phyloP scores from a whole-genome alignment of 2,797 vertebrate genomes.

The Anas acuta region DNA sequence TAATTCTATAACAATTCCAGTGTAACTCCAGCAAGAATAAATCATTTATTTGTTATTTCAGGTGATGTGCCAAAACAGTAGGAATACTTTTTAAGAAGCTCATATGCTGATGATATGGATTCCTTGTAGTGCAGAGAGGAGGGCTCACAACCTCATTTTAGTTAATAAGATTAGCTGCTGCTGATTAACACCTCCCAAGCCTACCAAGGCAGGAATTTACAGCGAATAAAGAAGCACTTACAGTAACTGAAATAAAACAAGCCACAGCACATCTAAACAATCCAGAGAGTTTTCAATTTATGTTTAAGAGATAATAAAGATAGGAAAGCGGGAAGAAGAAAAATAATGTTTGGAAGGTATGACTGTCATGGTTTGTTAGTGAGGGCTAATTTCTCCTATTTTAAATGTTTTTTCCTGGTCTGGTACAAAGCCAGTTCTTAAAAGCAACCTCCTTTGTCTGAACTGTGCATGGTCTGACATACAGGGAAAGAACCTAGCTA shows the following conservation, averaged over 20 bases:
- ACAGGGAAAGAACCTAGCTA: background rate
- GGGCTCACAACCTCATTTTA: background rate
- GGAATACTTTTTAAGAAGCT: background rate
- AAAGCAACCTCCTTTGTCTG: background rate
- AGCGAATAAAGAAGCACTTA: constrained; percentile 35
- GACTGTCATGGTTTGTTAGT: background rate
- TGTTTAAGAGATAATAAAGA: background rate
- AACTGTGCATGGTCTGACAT: background rate
- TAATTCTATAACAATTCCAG: background rate
- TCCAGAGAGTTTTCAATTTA: background rate
- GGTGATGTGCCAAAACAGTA: background rate
- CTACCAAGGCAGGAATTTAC: background rate
- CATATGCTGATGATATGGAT: background rate
- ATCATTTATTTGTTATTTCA: background rate
- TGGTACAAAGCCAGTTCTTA: background rate
- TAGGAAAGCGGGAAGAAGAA: background rate
- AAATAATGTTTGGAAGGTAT: background rate
- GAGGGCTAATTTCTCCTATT: background rate
- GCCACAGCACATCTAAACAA: background rate
- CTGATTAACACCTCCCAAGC: background rate
- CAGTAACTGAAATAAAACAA: constrained; percentile 30
- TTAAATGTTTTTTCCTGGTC: background rate
- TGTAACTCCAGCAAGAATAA: background rate
- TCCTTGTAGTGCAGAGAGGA: background rate
- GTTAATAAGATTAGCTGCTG: constrained; percentile 39